Base-by-base conservation (phyloP, 64 coral and sea anemone species). In the Hydrozoanthus tunicans region DNA sequence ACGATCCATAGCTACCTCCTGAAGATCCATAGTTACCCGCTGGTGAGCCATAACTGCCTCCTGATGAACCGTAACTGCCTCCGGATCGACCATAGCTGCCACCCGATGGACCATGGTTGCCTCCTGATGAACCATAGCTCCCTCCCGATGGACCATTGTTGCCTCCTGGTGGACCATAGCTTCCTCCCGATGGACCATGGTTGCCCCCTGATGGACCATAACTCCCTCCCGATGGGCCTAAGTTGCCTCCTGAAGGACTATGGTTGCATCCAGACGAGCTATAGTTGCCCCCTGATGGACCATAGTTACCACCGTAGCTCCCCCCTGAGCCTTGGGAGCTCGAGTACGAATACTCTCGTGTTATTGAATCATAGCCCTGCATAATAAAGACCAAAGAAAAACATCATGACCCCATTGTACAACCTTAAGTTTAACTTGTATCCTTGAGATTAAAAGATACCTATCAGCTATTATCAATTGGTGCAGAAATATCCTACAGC, bases 311-410 rank as follows among this genome's bases (percentile, higher is more conserved):
- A 54, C 56, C 56, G 32, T 43, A 43, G 32, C 2, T 43, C 32
- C 32, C 32, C 32, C 32, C 32, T 58, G 83, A 57, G 60, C 84
- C 68, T 12, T 88, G 10, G 13, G 84, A 53, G 9, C 24, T 69
- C 8, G 84, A 75, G 20, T 59, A 88, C 7, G 56, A 13, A 56
- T 88, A 88, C 7, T 69, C 84, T 9, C 84, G 68, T 59, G 84
- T 56, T 69, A 73, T 59, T 13, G 84, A 58, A 8, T 88, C 68
- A 13, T 61, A 88, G 25, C 70, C 56, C 84, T 88, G 69, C 32
- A 43, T 43, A 43, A 43, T 43, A 43, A 43, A 43, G 32, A 43
- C 32, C 32, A 43, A 43, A 43, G 32, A 43, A 43, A 43, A 43
- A 43, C 32, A 2, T 43, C 32, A 43, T 43, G 32, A 43, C 32